phyloP scores from a whole-genome alignment of 2,113 vertebrate species.

The Anseranas semipalmata region DNA sequence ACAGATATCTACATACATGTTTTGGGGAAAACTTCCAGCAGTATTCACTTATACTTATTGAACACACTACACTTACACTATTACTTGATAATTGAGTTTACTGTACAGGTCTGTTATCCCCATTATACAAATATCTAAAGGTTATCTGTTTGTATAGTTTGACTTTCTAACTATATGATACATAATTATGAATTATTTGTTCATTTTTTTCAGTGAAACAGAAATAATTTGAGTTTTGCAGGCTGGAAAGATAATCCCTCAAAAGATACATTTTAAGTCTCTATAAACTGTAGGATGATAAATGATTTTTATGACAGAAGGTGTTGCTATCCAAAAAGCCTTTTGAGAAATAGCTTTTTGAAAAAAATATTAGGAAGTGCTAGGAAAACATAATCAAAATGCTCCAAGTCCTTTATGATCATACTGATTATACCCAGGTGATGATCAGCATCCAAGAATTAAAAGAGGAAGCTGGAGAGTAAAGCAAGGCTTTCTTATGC shows the following conservation, averaged over 20 bases:
- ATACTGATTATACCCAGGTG: not conserved
- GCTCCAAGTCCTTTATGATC: not conserved
- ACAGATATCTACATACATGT: not conserved
- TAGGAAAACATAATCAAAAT: not conserved
- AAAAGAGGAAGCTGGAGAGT: not conserved
- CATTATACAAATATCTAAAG: not conserved
- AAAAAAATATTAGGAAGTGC: not conserved
- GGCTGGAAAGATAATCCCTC: not conserved
- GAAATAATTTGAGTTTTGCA: not conserved
- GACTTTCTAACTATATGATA: not conserved
- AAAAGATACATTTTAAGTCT: not conserved
- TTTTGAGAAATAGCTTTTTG: not conserved
- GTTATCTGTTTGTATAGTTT: not conserved
- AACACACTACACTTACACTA: too few species aligned
- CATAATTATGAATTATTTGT: not conserved
- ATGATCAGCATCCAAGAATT: not conserved
- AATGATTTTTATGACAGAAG: not conserved
- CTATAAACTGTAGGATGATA: not conserved
- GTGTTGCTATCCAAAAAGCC: not conserved
- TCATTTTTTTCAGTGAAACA: not conserved
- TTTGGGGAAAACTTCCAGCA: not conserved
- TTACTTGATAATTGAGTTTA: not conserved
- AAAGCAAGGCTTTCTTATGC: not conserved
- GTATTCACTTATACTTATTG: not conserved
- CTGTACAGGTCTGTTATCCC: not conserved